Evolutionary conservation across 2,113 vertebrate genomes (phyloP), one percentile per base, ranked within the genome.

Genomic region (Proterorhinus semilunaris): DNA sequence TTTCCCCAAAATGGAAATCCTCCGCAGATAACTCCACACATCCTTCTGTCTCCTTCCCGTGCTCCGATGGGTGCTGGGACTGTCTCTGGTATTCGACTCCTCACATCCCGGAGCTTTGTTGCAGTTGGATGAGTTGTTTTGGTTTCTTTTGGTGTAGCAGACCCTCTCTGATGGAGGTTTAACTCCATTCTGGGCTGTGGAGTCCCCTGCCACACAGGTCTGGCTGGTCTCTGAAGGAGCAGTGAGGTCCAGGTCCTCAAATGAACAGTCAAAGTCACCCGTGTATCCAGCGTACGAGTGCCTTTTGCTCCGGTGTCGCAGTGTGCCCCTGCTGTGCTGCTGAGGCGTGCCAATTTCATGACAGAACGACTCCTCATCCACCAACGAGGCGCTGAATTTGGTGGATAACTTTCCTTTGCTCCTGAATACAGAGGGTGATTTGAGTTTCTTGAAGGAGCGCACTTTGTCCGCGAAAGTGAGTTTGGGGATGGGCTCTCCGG

Each of bases 11-110:
- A 94, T 70, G 44, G 95, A 95, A 86, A 96, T 93, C 74, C 92
- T 92, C 90, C 91, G 96, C 79, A 96, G 79, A 87, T 96, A 96
- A 81, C 88, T 95, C 95, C 95, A 97, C 68, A 96, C 93, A 55
- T 96, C 95, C 72, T 92, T 94, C 13, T 91, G 85, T 74, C 78
- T 92, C 71, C 89, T 93, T 66, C 80, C 84, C 68, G 91, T 88
- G 55, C 77, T 86, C 27, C 65, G 84, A 0, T 91, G 80, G 68
- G 88, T 86, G 79, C 83, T 86, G 4, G 80, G 55, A 80, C 91
- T 91, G 16, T 86, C 87, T 78, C 87, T 93, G 55, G 79, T 75
- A 78, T 69, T 76, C 15, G 86, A 77, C 52, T 92, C 93, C 58
- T 94, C 93, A 43, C 68, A 83, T 62, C 50, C 71, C 42, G 74